These are phyloP conservation scores for Dysmachus trigonus DNA, from an alignment of 2,888 invertebrate species.

Conservation along the genomic window DNA sequence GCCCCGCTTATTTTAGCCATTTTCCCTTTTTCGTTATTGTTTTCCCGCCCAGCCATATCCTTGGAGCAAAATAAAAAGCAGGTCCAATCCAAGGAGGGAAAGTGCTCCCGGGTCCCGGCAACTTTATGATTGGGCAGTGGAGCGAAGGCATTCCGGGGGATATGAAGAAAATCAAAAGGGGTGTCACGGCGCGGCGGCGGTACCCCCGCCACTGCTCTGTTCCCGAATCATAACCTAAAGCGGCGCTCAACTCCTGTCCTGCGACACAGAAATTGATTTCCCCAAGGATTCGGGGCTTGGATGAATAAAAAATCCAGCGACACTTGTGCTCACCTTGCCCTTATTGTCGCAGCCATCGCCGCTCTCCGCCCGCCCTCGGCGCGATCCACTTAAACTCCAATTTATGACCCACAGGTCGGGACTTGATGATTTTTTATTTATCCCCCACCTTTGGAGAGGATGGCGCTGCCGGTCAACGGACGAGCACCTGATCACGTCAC, in stretches of 20 bases:
- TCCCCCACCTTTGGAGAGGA: neutral
- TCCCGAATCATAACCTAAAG: slow-evolving; percentile 18
- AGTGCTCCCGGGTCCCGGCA: neutral
- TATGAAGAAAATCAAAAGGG: slow-evolving; percentile 3
- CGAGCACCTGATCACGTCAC: slow-evolving; percentile 28
- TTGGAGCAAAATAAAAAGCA: neutral
- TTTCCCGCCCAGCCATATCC: neutral
- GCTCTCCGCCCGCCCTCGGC: too few relatives aligned
- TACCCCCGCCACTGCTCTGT: neutral
- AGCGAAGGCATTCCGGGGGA: neutral
- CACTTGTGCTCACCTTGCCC: slow-evolving; percentile 41
- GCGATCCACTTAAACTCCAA: slow-evolving; percentile 36
- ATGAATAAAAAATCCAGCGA: slow-evolving; percentile 50
- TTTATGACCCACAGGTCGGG: slow-evolving; percentile 30
- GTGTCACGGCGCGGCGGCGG: neutral
- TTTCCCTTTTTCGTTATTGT: neutral
- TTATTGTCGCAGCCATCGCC: slow-evolving; percentile 32
- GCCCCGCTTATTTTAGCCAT: neutral
- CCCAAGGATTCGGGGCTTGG: slow-evolving; percentile 46
- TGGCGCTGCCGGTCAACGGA: neutral
- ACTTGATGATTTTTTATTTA: slow-evolving; percentile 42
- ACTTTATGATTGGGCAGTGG: slow-evolving; percentile 27
- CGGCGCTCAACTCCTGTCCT: slow-evolving; percentile 21
- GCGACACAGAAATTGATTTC: slow-evolving; percentile 50
- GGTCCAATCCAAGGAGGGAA: neutral